Evolutionary conservation across 2,888 invertebrate genomes (phyloP).

Genomic region (Tenthredo notha): DNA sequence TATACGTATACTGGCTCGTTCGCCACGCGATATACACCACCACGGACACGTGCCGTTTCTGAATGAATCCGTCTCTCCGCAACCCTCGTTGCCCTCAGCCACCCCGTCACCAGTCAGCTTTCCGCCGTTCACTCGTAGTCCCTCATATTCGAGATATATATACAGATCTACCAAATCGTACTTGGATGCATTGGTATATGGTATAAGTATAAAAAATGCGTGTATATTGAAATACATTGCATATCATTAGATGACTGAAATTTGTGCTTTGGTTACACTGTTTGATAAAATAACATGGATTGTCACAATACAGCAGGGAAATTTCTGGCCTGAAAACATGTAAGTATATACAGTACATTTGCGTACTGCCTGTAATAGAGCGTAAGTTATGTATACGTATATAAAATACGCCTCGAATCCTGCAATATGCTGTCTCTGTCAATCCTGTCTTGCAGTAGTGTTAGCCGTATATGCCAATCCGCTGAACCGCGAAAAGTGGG

Average conservation of each 20-base stretch:
- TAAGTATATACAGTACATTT: neutral
- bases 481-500: constrained; percentile 22
- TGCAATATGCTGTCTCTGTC: neutral
- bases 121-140: constrained; percentile 30
- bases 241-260: neutral
- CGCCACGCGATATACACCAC: constrained; percentile 31
- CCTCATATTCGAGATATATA: constrained; percentile 17
- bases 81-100: constrained; percentile 25
- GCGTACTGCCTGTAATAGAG: neutral
- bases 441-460: neutral
- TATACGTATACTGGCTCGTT: constrained; percentile 3
- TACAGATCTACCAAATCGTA: neutral
- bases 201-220: neutral
- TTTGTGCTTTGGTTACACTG: neutral
- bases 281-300: neutral
- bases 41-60: constrained; percentile 72
- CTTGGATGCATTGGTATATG: neutral
- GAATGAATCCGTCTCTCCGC: constrained; percentile 69
- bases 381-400: neutral
- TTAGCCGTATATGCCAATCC: constrained; percentile 21
- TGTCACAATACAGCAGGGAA: neutral
- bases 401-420: neutral
- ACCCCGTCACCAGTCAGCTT: constrained; percentile 34
- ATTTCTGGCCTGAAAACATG: neutral
- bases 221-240: neutral